Base-by-base conservation (phyloP, 64 coral and sea anemone species). In the Acropora tenuis region DNA sequence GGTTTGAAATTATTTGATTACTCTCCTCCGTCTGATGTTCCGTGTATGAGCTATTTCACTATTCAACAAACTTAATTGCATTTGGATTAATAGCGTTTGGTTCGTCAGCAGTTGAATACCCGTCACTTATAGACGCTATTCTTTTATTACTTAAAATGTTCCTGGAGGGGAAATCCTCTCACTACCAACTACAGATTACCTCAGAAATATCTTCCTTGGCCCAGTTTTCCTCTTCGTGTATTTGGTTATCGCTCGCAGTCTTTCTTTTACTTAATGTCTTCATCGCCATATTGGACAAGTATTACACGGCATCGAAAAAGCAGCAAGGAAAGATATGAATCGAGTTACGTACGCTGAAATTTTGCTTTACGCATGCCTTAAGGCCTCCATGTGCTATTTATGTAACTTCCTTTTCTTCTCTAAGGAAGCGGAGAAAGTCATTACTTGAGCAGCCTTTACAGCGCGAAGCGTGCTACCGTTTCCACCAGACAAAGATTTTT, bases 41-140 rank as follows among this genome's bases (percentile, higher is more conserved):
- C 30, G 30, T 30, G 30, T 30, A 30, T 30, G 30, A 30, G 30
- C 30, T 30, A 30, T 30, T 30, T 30, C 30, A 30, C 30, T 30
- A 30, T 30, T 30, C 30, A 30, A 30, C 30, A 30, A 30, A 30
- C 0, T 30, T 30, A 30, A 30, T 30, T 30, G 30, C 73, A 17
- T 57, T 89, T 52, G 91, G 83, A 13, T 83, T 45, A 12, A 19
- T 92, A 8, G 19, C 77, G n/a, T 96, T 96, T 90, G 94, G 90
- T 10, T 72, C 80, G 47, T 88, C 72, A 18, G 46, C 87, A 2
- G 4, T 48, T 16, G 81, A 83, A 20, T 96, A 93, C 41, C 93
- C 94, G 40, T 78, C 94, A 12, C 84, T 96, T 18, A 17, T n/a
- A 3, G 55, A 57, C 19, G 83, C 94, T 47, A 69, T 96, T 41